Evolutionary conservation across 2,888 invertebrate genomes (phyloP), one percentile per base, ranked within the genome.

Genomic region (Operophtera brumata): DNA sequence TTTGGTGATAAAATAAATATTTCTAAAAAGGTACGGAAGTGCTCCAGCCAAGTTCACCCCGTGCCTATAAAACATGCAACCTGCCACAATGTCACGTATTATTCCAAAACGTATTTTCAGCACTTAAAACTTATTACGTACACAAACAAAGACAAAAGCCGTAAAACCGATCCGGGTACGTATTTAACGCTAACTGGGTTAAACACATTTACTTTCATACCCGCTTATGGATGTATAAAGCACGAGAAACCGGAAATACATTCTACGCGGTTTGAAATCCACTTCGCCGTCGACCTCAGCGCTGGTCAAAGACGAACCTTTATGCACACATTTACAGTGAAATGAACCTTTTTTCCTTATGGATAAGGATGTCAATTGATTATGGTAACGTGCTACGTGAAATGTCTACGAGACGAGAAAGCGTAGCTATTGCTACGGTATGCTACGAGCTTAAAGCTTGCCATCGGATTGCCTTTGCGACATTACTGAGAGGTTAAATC

Each of bases 181-280:
- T 67, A 64, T 67, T 68, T 65, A 62, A 62, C 58, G 32, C 48
- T 62, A 73, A 73, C 67, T 70, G 64, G 67, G 69, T 66, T 67
- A 69, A 71, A 71, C 66, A 67, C 62, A 67, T 48, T 47, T 41
- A 26, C 43, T 42, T 28, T 34, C 46, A 47, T 55, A 36, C 39
- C 13, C 30, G 45, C 35, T 41, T 57, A 48, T 52, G 28, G 35
- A 35, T 47, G 52, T 52, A 35, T 39, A 28, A 47, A 40, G 43
- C 35, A 65, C 57, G 62, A 66, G 65, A 67, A 62, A 61, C 50
- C 71, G 79, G 79, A 81, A 78, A 77, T 73, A 77, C 75, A 77
- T 79, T 75, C 75, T 71, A 66, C 64, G 78, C 66, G 78, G 79
- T 80, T 78, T 71, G 70, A 71, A 80, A 80, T 80, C 73, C 75